Percentiles rank a stretch among this genome's conserved stretches.
Evolutionary conservation across 2,797 vertebrate genomes (phyloP).

Genomic region (Selene dorsalis): DNA sequence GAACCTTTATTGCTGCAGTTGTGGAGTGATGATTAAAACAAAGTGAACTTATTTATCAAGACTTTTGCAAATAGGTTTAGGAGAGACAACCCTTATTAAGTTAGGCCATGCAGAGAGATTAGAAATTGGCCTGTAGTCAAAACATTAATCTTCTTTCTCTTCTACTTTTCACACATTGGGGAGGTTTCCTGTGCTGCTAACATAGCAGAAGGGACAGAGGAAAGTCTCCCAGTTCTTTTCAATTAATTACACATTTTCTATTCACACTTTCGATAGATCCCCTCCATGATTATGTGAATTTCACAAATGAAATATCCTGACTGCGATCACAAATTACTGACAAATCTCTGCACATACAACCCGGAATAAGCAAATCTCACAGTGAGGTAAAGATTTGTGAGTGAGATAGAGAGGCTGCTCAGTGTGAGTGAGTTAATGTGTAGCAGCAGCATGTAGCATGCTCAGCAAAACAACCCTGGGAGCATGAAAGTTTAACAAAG

Average conservation of each 20-base stretch:
- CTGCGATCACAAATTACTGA: background rate
- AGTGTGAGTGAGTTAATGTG: slow-evolving; percentile 28
- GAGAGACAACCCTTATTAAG: background rate
- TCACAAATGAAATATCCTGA: background rate
- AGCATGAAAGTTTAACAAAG: slow-evolving; percentile 67
- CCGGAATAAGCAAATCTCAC: background rate
- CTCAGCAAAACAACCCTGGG: slow-evolving; percentile 48
- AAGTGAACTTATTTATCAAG: slow-evolving; percentile 1
- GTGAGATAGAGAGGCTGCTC: background rate
- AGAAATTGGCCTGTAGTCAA: background rate
- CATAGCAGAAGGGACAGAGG: background rate
- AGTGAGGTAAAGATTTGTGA: background rate
- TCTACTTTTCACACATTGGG: background rate
- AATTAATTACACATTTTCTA: slow-evolving; percentile 5
- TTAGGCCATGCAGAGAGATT: background rate
- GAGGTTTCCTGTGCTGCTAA: background rate
- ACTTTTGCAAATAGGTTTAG: slow-evolving; percentile 2
- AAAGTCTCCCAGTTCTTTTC: background rate
- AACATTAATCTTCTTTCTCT: slow-evolving; percentile 9
- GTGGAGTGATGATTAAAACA: slow-evolving; percentile 5
- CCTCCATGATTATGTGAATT: background rate
- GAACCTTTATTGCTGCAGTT: background rate
- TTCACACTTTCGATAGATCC: background rate
- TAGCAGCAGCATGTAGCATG: slow-evolving; percentile 8
- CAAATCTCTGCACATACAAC: background rate